Evolutionary conservation across 2,888 invertebrate genomes (phyloP).

Genomic region (Oligia latruncula): DNA sequence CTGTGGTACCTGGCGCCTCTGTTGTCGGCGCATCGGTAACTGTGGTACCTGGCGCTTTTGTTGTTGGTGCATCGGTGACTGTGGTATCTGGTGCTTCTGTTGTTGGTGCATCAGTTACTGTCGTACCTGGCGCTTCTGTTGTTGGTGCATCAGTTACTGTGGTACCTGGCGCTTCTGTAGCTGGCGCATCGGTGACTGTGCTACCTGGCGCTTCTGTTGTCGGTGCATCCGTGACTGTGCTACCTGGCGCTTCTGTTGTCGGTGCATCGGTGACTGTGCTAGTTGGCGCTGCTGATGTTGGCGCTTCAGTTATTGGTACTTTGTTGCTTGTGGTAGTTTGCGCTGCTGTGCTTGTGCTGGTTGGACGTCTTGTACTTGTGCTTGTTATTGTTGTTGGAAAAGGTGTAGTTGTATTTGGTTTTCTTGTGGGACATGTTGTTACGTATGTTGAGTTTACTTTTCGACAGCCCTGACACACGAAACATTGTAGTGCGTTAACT

Average conservation of each 20-base stretch:
- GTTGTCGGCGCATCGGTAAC: too few species aligned
- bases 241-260: too few species aligned
- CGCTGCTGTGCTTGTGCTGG: neutral
- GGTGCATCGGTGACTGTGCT: too few species aligned
- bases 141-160: too few species aligned
- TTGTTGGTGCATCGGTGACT: too few species aligned
- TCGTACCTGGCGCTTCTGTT: too few species aligned
- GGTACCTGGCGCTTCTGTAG: too few species aligned
- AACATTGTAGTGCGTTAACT: slow-evolving; percentile 20
- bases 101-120: too few species aligned
- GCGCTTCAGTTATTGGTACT: neutral
- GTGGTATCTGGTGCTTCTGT: rapidly evolving
- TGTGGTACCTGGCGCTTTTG: too few species aligned
- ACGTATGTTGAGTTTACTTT: slow-evolving; percentile 12
- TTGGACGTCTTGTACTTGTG: slow-evolving; percentile 4
- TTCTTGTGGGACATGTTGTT: slow-evolving; percentile 17
- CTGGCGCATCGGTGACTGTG: rapidly evolving
- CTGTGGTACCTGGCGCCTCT: too few species aligned
- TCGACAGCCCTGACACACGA: slow-evolving; percentile 24
- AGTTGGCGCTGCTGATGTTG: neutral
- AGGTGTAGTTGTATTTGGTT: neutral
- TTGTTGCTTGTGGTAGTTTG: neutral
- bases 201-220: too few species aligned
- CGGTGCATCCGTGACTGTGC: too few species aligned
- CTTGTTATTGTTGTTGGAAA: neutral